A percentile compares a stretch with the other conserved stretches of the same genome.
phyloP scores from a whole-genome alignment of 2,797 vertebrate genomes.

The Lerista edwardsae region DNA sequence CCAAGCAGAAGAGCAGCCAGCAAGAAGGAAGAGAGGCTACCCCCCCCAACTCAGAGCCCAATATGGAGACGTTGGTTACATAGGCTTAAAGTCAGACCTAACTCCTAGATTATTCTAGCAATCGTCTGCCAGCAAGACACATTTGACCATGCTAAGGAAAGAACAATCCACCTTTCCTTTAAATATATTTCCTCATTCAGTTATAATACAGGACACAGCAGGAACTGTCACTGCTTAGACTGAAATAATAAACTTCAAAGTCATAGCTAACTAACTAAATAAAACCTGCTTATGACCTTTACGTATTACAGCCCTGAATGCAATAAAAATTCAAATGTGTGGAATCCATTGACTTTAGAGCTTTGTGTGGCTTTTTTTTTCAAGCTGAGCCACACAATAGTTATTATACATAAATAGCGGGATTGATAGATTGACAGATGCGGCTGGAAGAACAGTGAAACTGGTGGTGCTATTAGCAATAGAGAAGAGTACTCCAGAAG shows the following conservation, averaged over 20 bases:
- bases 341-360: conserved; percentile 18
- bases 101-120: neutral
- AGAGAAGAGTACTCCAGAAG: neutral
- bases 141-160: conserved; percentile 13
- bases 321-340: conserved; percentile 35
- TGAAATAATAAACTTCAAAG: conserved; percentile 34
- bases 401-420: neutral
- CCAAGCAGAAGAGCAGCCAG: no score
- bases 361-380: no score
- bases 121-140: neutral
- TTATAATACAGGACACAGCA: conserved; percentile 25
- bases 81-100: no score
- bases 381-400: neutral
- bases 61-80: no score
- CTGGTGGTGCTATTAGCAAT: neutral
- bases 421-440: neutral
- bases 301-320: conserved; percentile 8
- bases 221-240: conserved; percentile 3
- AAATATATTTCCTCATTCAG: conserved; percentile 28
- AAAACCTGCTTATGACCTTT: neutral
- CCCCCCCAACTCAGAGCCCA: no score
- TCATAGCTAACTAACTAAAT: conserved; percentile 22
- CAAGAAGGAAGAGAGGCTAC: no score
- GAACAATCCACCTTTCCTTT: conserved; percentile 16
- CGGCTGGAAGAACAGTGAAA: neutral